These are phyloP conservation scores for Diabrotica undecimpunctata DNA, from an alignment of 1,140 invertebrate genomes.

Conservation along the genomic window DNA sequence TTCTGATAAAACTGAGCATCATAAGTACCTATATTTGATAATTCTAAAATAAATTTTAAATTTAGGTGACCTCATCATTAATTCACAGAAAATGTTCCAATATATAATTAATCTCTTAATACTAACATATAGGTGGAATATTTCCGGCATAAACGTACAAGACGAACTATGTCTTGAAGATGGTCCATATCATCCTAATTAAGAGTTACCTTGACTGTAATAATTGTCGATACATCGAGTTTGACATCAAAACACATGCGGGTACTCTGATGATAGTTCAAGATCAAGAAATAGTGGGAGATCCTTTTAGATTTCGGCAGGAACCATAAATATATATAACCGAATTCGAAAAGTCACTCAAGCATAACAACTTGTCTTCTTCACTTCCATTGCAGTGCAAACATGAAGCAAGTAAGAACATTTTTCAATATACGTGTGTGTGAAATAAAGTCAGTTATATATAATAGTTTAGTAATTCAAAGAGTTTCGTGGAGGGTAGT, in stretches of 20 bases:
- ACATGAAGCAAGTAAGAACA: background rate
- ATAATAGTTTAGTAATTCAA: background rate
- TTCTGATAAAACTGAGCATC: too few relatives aligned
- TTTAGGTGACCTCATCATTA: too few relatives aligned
- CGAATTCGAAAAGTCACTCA: background rate
- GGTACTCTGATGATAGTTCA: background rate
- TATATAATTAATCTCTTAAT: too few relatives aligned
- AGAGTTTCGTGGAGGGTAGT: background rate
- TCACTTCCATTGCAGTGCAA: background rate
- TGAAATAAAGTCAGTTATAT: too few relatives aligned
- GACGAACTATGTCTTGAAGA: background rate
- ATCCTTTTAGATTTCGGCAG: background rate
- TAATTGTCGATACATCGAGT: background rate
- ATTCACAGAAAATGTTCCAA: too few relatives aligned
- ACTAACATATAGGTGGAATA: background rate
- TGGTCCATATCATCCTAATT: background rate
- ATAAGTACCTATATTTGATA: too few relatives aligned
- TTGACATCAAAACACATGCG: background rate
- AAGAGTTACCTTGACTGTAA: background rate
- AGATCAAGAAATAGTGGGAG: too few relatives aligned
- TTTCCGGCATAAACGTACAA: background rate
- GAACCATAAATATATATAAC: background rate
- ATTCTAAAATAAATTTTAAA: too few relatives aligned
- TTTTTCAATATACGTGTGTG: too few relatives aligned
- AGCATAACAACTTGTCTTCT: background rate